Evolutionary conservation across 1,140 invertebrate species (phyloP).

Genomic region (Muscidifurax raptorellus): DNA sequence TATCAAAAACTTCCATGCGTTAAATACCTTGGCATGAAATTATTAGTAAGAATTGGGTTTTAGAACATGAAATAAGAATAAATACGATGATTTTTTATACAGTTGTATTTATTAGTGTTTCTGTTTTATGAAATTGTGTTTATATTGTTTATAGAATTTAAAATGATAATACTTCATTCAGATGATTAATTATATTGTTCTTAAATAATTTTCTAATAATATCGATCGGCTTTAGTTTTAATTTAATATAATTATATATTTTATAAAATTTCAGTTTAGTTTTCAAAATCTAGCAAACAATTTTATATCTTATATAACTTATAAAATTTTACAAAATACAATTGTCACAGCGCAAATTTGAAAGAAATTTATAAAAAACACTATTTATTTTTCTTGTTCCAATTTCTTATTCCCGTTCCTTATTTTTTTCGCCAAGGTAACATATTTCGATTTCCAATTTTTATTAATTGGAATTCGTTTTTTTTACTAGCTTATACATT

Average conservation of each 20-base stretch:
- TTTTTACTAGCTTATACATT: not conserved
- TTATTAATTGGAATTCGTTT: constrained; percentile 27
- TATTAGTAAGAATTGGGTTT: constrained; percentile 41
- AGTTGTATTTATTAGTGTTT: constrained; percentile 20
- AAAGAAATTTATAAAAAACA: constrained; percentile 27
- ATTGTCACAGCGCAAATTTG: not conserved
- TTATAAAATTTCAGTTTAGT: constrained; percentile 10
- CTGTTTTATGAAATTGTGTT: constrained; percentile 12
- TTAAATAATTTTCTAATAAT: not conserved
- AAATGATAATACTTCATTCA: not conserved
- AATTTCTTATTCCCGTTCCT: constrained; percentile 19
- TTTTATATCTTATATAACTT: not conserved
- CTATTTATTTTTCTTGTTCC: constrained; percentile 38
- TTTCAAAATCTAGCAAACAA: not conserved
- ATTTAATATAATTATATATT: not conserved
- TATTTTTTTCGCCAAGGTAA: constrained; percentile 35
- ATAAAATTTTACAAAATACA: constrained; percentile 26
- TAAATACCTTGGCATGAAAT: constrained; percentile 20
- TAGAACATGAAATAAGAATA: constrained; percentile 45
- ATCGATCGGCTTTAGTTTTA: not conserved
- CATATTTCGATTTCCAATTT: constrained; percentile 19
- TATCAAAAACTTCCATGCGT: constrained; percentile 46
- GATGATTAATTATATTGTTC: not conserved
- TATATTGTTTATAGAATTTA: not conserved
- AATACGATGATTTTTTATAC: constrained; percentile 14